Evolutionary conservation across 2,888 invertebrate species (phyloP), one percentile per base, ranked within the genome.

Genomic region (Lottia gigantea): DNA sequence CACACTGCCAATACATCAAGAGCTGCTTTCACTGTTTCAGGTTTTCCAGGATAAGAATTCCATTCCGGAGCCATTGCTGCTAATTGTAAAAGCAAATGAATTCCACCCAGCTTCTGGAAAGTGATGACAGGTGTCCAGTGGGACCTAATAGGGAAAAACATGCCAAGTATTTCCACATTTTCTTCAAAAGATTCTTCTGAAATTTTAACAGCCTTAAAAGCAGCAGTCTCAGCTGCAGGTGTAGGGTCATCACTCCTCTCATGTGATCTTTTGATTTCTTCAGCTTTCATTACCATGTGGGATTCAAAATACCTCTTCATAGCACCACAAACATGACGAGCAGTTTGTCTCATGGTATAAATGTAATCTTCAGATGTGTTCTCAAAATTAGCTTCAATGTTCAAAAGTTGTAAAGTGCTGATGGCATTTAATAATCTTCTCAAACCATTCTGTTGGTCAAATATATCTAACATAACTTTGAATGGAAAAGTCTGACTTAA

Each of bases 401-500:
- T 93, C 67, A 94, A 88, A 76, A 98, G 94, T 16, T 95, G 94
- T 68, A 97, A 91, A 0, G 96, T 96, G 46, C 96, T 93, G 83
- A 95, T 93, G 84, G 97, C 95, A 91, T 99, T 99, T 89, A 95
- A 95, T 1, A 99, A 90, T 87, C 95, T 95, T 16, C 98, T 90
- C 6, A 98, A 91, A 0, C 98, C 98, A 89, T 98, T 98, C 89
- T 95, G 92, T n/a, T 90, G 91, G 89, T 99, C 98, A 86, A 99
- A 99, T 87, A 97, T 94, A 81, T 97, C 96, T 12, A 98, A 90
- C 83, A 99, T 96, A 0, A 95, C 93, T 81, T 95, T 92, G 89
- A 97, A 98, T 80, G 95, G 94, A 89, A 98, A 97, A 11, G 95
- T 95, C 66, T 97, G 92, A 0, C 96, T 95, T 88, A 99, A 97